Evolutionary conservation across 2,113 vertebrate genomes (phyloP).

Genomic region (Oreochromis aureus): DNA sequence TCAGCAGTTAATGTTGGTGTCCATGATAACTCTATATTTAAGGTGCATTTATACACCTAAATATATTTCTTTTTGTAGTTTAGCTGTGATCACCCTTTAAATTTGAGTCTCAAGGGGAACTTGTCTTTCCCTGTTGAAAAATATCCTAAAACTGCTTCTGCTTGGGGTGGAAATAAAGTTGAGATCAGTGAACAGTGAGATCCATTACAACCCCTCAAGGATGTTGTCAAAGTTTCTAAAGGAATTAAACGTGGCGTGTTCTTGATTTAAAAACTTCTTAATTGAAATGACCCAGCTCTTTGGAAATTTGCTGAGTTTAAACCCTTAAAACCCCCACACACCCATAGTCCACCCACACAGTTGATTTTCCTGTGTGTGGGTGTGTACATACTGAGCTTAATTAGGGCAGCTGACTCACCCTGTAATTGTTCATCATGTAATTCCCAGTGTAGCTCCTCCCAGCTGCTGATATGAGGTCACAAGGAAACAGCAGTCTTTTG

Average conservation of each 20-base stretch:
- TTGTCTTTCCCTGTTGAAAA: neutral
- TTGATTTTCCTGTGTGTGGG: neutral
- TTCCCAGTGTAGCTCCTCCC: neutral
- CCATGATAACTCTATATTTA: fast-evolving
- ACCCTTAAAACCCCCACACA: neutral
- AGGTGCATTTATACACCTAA: neutral
- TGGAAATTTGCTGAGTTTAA: neutral
- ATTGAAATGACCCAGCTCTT: neutral
- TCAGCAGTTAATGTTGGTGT: neutral
- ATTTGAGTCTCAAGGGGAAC: neutral
- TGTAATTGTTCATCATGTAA: neutral
- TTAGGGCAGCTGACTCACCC: neutral
- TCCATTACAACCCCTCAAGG: neutral
- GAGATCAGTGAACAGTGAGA: slow-evolving; percentile 1
- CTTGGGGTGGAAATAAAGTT: neutral
- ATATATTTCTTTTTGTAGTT: neutral
- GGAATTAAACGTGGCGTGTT: neutral
- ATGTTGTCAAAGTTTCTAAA: neutral
- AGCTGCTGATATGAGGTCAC: neutral
- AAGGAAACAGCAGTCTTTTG: neutral
- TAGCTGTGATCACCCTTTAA: neutral
- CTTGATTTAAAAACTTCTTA: neutral
- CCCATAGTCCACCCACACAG: neutral
- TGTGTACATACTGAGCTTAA: neutral
- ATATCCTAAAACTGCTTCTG: neutral